Conservation (phyloP, 2,888 invertebrate genomes). For the Oligia latruncula region DNA sequence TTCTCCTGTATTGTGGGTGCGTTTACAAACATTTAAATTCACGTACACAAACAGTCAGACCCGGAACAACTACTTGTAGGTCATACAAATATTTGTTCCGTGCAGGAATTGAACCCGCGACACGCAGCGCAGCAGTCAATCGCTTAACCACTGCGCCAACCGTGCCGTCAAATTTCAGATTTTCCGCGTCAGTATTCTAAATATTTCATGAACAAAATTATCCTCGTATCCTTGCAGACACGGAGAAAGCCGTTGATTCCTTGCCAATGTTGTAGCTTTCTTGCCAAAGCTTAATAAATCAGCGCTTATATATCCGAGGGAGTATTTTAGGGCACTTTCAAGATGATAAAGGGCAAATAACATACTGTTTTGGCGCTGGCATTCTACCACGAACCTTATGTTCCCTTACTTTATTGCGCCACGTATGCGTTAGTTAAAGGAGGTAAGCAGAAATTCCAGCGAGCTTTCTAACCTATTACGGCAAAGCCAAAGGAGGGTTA, state of each 20-base stretch:
- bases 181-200: conserved; percentile 6
- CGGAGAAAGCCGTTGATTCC: conserved; percentile 36
- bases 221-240: conserved; percentile 18
- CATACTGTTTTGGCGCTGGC: conserved; percentile 31
- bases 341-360: conserved; percentile 60
- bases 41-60: too few species aligned
- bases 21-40: too few species aligned
- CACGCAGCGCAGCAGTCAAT: too few species aligned
- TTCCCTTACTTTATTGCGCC: conserved; percentile 30
- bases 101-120: too few species aligned
- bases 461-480: background rate
- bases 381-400: conserved; percentile 3
- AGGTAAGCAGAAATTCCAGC: background rate
- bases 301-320: conserved; percentile 50
- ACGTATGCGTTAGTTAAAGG: background rate
- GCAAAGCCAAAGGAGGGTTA: background rate
- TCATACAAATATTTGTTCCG: too few species aligned
- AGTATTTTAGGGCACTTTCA: conserved; percentile 37
- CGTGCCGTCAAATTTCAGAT: too few species aligned
- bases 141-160: too few species aligned
- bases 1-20: too few species aligned
- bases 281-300: conserved; percentile 59
- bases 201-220: conserved; percentile 8
- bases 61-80: too few species aligned
- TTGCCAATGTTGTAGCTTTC: conserved; percentile 47